phyloP scores from a whole-genome alignment of 2,888 invertebrate species.

The Oxystoma pomonae region DNA sequence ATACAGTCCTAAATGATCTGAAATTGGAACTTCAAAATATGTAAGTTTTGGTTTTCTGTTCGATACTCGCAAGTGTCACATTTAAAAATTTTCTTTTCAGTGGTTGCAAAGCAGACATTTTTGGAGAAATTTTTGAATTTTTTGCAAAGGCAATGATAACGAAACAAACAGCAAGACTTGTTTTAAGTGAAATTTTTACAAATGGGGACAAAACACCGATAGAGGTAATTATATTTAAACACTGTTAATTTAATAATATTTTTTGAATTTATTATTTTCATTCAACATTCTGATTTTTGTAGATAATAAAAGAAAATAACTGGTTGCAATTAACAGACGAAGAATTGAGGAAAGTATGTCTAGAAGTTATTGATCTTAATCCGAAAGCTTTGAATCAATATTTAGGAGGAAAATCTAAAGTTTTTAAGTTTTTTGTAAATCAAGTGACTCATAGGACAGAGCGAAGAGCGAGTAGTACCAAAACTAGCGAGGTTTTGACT shows the following conservation, averaged over 20 bases:
- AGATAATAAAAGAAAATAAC: conserved; percentile 60
- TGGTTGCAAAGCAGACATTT: conserved; percentile 49
- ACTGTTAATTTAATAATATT: neutral
- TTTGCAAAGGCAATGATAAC: conserved; percentile 60
- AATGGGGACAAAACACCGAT: conserved; percentile 44
- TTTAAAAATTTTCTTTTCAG: conserved; percentile 40
- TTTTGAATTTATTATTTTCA: neutral
- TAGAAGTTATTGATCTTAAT: conserved; percentile 59
- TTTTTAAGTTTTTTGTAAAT: conserved; percentile 62
- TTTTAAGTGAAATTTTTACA: conserved; percentile 51
- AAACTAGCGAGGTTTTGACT: conserved; percentile 47
- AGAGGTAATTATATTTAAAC: conserved; percentile 39
- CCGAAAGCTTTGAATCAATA: conserved; percentile 63
- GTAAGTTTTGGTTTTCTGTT: conserved; percentile 49
- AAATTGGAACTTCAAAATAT: conserved; percentile 57
- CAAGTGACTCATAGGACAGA: conserved; percentile 57
- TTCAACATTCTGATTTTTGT: conserved; percentile 19
- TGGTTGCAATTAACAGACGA: conserved; percentile 63
- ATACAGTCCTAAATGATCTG: conserved; percentile 62
- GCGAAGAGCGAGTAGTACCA: conserved; percentile 64
- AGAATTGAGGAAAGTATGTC: conserved; percentile 59
- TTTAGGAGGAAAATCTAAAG: conserved; percentile 65
- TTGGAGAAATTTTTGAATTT: conserved; percentile 61
- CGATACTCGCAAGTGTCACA: conserved; percentile 10
- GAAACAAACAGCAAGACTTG: conserved; percentile 53